Evolutionary conservation across 2,113 vertebrate species (phyloP), one percentile per base, ranked within the genome.

Genomic region (Phodopus roborovskii): DNA sequence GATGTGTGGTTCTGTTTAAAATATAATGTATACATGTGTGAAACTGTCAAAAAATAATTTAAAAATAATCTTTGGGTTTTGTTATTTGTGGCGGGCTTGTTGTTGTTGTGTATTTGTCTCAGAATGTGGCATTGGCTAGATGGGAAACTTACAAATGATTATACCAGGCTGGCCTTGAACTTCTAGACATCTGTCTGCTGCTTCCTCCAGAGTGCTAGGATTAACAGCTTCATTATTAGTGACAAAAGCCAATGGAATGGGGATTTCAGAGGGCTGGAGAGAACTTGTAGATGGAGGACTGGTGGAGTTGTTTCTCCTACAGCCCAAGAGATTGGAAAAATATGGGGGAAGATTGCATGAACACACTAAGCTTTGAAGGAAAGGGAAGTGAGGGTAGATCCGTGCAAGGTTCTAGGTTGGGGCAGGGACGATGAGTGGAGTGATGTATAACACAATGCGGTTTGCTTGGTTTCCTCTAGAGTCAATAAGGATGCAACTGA

Each of bases 231-330:
- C 77, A 28, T 71, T 93, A 68, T 93, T 56, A 94, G 39, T 71
- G 42, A 88, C 28, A 83, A 70, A 88, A 94, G 10, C n/a, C 39
- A 64, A 33, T 78, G 8, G 68, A 58, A 7, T 58, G 48, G 30
- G 73, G 73, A 56, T 70, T 78, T 62, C 73, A 94, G 68, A 94
- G 92, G 60, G 5, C 13, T 94, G 33, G 62, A 77, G 58, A 74
- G 12, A 2, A 7, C 45, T 4, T n/a, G 5, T 39, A 74, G 68
- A 73, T 73, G 42, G 22, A 87, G 74, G 17, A 75, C 30, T 70
- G 33, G 68, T 2, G 33, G 56, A 60, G 8, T 0, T 64, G 60
- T 60, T 91, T 12, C 10, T 89, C 15, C 71, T 95, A 20, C 3
- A 17, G 48, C 30, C 30, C 39, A 85, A 82, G 66, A 62, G 39